phyloP scores from a whole-genome alignment of 2,113 vertebrate species.

The Apteryx owenii region DNA sequence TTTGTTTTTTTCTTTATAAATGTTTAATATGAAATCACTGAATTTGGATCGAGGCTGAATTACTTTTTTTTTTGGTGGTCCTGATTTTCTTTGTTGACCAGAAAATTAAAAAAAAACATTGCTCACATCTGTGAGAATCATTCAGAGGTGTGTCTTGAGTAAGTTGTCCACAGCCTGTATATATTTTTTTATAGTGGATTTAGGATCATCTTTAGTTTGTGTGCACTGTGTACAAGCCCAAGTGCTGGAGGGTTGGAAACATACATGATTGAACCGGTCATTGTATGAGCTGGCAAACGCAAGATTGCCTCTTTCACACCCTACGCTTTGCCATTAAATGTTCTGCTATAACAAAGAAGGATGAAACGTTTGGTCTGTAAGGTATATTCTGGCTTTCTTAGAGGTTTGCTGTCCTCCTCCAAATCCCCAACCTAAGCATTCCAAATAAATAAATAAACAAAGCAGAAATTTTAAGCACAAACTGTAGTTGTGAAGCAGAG shows the following conservation, averaged over 20 bases:
- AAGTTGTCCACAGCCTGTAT: not conserved
- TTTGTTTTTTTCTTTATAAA: conserved; percentile 20
- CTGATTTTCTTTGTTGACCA: not conserved
- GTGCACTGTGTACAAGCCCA: not conserved
- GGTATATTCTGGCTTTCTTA: not conserved
- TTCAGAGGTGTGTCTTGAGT: not conserved
- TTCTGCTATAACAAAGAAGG: conserved; percentile 35
- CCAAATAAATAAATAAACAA: conserved; percentile 18
- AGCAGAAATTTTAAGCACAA: not conserved
- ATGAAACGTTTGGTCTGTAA: conserved; percentile 19
- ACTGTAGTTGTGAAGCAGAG: not conserved
- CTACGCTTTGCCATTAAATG: not conserved
- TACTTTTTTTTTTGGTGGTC: not conserved
- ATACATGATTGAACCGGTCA: conserved; percentile 40
- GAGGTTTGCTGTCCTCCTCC: not conserved
- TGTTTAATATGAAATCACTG: conserved; percentile 12
- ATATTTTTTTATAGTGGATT: not conserved
- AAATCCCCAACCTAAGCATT: not conserved
- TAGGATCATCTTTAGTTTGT: conserved; percentile 2
- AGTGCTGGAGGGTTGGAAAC: conserved; percentile 7
- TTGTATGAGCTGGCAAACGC: conserved; percentile 15
- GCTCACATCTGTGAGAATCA: not conserved
- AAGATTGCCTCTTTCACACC: not conserved
- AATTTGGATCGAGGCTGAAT: not conserved
- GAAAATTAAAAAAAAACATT: not conserved